These are phyloP conservation scores for Glossophaga mutica DNA, from an alignment of 2,797 vertebrate species.

Conservation along the genomic window DNA sequence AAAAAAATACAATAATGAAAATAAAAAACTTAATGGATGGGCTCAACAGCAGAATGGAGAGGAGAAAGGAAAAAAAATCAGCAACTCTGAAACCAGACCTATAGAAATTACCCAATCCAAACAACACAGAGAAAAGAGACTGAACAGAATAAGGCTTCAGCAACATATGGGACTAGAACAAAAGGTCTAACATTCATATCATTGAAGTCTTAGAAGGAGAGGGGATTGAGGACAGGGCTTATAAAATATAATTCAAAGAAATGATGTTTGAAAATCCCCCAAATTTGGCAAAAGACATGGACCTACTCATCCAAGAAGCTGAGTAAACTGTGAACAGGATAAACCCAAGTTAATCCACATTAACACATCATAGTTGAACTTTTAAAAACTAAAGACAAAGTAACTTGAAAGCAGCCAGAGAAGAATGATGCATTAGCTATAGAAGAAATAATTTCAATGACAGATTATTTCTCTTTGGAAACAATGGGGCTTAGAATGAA, in stretches of 20 bases:
- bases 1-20: background rate
- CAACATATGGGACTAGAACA: background rate
- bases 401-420: background rate
- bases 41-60: background rate
- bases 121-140: background rate
- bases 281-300: background rate
- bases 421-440: background rate
- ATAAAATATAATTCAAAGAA: background rate
- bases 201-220: background rate
- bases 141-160: background rate
- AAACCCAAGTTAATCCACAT: background rate
- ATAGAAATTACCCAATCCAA: background rate
- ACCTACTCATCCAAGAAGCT: background rate
- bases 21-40: background rate
- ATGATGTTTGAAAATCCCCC: background rate
- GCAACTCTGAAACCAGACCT: background rate
- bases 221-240: background rate
- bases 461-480: background rate
- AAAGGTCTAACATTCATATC: background rate
- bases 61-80: background rate
- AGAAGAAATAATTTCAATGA: background rate
- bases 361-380: background rate
- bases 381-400: slow-evolving; percentile 14
- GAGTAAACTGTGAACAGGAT: background rate
- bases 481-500: background rate